A percentile compares a stretch with the other conserved stretches of the same genome.
Conservation (phyloP, 1,140 invertebrate species). For the Forficula auricularia region DNA sequence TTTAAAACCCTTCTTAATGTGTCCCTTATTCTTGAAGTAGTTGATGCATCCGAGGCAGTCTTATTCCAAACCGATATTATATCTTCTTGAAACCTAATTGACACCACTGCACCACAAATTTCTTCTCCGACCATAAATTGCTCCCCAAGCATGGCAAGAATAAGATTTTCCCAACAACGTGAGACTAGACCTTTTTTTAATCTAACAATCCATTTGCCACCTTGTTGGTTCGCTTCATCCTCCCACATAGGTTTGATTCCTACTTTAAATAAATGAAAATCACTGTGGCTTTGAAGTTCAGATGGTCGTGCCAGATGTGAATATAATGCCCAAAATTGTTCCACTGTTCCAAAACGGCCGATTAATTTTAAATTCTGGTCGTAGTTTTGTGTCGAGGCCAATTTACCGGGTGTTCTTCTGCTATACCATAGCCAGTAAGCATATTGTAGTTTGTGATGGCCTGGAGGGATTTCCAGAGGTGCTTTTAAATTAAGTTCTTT, state of each 20-base stretch:
- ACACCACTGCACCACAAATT: constrained; percentile 94
- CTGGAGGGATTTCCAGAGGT: constrained; percentile 45
- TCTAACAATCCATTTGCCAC: constrained; percentile 93
- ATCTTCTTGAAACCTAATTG: constrained; percentile 89
- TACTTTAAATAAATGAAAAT: constrained; percentile 95
- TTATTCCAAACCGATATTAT: constrained; percentile 96
- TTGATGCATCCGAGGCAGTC: constrained; percentile 71
- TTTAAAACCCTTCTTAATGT: constrained; percentile 85
- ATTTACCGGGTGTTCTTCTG: constrained; percentile 47
- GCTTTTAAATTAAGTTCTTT: constrained; percentile 23
- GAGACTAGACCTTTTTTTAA: constrained; percentile 87
- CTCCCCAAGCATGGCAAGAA: constrained; percentile 93
- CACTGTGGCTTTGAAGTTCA: constrained; percentile 75
- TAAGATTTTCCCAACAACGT: constrained; percentile 94
- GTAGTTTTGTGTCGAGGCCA: constrained; percentile 42
- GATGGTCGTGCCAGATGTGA: constrained; percentile 75
- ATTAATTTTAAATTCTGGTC: constrained; percentile 65
- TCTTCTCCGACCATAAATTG: constrained; percentile 98
- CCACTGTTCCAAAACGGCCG: constrained; percentile 72
- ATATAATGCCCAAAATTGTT: constrained; percentile 94
- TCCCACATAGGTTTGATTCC: constrained; percentile 99
- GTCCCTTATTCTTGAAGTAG: constrained; percentile 81
- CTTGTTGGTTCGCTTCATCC: constrained; percentile 83
- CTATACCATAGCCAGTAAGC: constrained; percentile 83
- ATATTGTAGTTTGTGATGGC: constrained; percentile 76